A percentile compares a stretch with the other conserved stretches of the same genome.
Conservation (phyloP, 1,140 invertebrate species). For the Brachionus asplanchnoidis region DNA sequence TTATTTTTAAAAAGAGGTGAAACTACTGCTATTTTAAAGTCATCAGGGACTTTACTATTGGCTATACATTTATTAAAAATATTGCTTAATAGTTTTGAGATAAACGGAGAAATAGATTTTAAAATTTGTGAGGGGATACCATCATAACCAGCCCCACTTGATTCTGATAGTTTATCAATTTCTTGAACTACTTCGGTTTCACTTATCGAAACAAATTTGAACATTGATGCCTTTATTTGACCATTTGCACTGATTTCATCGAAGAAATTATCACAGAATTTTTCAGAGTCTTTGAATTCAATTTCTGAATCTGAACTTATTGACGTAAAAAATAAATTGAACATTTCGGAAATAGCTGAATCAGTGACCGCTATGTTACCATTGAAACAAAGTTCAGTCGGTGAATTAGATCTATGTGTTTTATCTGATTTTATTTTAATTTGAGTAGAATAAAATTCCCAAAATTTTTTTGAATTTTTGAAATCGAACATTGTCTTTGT, state of each 20-base stretch:
- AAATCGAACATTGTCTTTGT: not conserved
- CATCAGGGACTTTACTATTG: not conserved
- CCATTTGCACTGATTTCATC: not conserved
- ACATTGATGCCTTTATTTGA: no score
- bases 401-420: not conserved
- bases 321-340: not conserved
- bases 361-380: not conserved
- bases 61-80: not conserved
- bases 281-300: not conserved
- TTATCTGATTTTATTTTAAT: not conserved
- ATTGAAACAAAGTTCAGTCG: not conserved
- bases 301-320: not conserved
- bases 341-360: not conserved
- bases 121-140: not conserved
- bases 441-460: not conserved
- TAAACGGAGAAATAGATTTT: not conserved
- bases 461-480: constrained; percentile 10
- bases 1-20: not conserved
- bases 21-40: not conserved
- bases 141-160: not conserved
- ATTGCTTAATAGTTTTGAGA: not conserved
- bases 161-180: not conserved
- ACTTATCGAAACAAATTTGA: not conserved
- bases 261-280: not conserved
- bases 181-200: not conserved